Evolutionary conservation across 1,140 invertebrate genomes (phyloP).

Genomic region (Copidosoma floridanum): DNA sequence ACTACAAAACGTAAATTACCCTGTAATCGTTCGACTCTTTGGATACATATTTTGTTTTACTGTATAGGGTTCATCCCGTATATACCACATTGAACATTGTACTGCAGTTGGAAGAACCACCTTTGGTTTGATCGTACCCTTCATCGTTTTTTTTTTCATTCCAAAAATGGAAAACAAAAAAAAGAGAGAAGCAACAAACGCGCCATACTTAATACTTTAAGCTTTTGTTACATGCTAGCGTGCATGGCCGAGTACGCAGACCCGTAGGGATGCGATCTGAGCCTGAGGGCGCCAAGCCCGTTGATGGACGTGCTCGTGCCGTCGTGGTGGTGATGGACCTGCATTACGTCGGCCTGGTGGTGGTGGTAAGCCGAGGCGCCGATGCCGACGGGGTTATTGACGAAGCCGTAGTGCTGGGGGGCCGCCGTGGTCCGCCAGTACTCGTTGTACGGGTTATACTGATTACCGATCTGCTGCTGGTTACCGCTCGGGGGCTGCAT

Average conservation of each 20-base stretch:
- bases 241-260: constrained; percentile 52
- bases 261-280: constrained; percentile 49
- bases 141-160: too few relatives aligned
- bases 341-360: constrained; percentile 8
- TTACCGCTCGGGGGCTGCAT: constrained; percentile 40
- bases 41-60: too few relatives aligned
- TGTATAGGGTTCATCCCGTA: too few relatives aligned
- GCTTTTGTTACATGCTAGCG: too few relatives aligned
- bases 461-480: constrained; percentile 32
- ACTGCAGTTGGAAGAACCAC: too few relatives aligned
- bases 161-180: too few relatives aligned
- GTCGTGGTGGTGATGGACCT: constrained; percentile 40
- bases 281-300: constrained; percentile 43
- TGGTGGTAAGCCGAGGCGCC: background rate
- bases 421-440: constrained; percentile 40
- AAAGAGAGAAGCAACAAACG: too few relatives aligned
- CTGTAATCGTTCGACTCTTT: too few relatives aligned
- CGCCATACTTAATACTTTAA: too few relatives aligned
- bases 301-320: constrained; percentile 37
- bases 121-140: too few relatives aligned
- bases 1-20: too few relatives aligned
- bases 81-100: too few relatives aligned
- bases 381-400: background rate
- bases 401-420: constrained; percentile 31
- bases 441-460: constrained; percentile 42